Base-by-base conservation (phyloP, 2,797 vertebrate genomes). In the Onychomys arenicola region DNA sequence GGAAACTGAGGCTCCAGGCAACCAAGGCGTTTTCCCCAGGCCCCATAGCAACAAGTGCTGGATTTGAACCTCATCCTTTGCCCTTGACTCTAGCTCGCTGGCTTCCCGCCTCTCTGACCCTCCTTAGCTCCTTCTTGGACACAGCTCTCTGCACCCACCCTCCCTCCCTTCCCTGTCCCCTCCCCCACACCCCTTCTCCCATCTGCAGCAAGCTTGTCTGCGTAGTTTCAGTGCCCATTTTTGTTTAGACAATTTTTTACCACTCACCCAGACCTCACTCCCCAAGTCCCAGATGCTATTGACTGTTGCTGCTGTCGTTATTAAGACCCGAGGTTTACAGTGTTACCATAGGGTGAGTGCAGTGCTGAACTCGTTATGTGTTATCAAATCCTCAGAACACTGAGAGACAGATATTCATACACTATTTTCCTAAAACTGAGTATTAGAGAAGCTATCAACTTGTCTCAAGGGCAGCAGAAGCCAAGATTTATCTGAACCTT, bases 311-410 rank as follows among this genome's bases (percentile, higher is more conserved):
- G 16, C 59, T 88, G 84, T 61, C 55, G 43, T 78, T 91, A 34
- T 92, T 86, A 96, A 88, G 77, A 92, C 55, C 55, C 40, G 27
- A 84, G 91, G 95, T 93, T 92, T 92, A 81, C 76, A 80, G 76
- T 63, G 71, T 97, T 95, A 93, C 91, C 90, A 61, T 46, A 32
- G 8, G 46, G 27, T 37, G 89, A 89, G 78, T 77, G 57, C 14
- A 9, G 61, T 73, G 89, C 91, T 87, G 77, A 90, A 78, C 87
- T 96, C 88, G 37, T 89, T 78, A 82, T 49, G 76, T 6, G 34
- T 78, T n/a, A 85, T 92, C 75, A 97, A 97, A 88, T 69, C 83
- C 78, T 83, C 63, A 89, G 43, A 80, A 71, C 49, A 71, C 92
- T 61, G 27, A 73, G 93, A 96, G 37, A 21, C 94, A 92, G 49